Percentiles rank a stretch among this genome's conserved stretches.
phyloP scores from a whole-genome alignment of 2,888 invertebrate genomes.

The Tenthredo distinguenda region DNA sequence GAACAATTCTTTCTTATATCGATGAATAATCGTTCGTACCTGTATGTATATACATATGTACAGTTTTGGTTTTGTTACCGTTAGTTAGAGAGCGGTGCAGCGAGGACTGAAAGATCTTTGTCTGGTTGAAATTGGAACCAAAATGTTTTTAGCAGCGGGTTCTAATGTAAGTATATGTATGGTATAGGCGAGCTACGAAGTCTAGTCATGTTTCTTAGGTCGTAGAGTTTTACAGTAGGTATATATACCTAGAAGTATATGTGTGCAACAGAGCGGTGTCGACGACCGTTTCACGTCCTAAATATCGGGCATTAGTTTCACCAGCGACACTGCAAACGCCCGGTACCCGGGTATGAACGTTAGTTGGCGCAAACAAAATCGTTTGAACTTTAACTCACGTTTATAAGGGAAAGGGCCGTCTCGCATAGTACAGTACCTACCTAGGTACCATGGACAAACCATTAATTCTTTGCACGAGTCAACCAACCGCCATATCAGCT shows the following conservation, averaged over 20 bases:
- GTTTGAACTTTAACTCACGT: constrained; percentile 49
- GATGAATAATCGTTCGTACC: background rate
- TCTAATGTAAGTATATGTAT: background rate
- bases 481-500: background rate
- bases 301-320: constrained; percentile 49
- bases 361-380: constrained; percentile 39
- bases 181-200: background rate
- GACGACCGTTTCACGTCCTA: constrained; percentile 50
- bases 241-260: background rate
- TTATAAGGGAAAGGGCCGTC: constrained; percentile 44
- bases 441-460: background rate
- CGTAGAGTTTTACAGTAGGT: background rate
- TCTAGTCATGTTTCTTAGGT: constrained; percentile 32
- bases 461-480: constrained; percentile 25
- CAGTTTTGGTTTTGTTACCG: background rate
- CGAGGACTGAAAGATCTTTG: background rate
- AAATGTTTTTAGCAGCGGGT: background rate
- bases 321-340: constrained; percentile 5
- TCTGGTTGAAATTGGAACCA: constrained; percentile 21
- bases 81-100: background rate
- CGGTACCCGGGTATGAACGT: background rate
- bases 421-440: background rate
- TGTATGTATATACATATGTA: background rate
- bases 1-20: too few species aligned
- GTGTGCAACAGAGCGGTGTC: constrained; percentile 4